Base-by-base conservation (phyloP, 2,113 vertebrate genomes). In the Sakesphorus luctuosus region DNA sequence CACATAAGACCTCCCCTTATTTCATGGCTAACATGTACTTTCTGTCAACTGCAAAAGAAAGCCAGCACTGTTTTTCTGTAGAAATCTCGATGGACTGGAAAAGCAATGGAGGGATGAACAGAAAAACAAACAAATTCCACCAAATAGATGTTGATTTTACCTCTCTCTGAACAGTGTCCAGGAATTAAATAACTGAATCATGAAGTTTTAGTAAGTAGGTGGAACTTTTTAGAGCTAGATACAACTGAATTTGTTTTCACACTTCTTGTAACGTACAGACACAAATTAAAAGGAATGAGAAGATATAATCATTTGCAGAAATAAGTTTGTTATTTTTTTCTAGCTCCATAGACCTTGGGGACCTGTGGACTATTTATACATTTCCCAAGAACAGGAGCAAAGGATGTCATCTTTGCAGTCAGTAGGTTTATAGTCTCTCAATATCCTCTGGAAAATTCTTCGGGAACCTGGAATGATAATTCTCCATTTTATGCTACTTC, bases 111-210 rank as follows among this genome's bases (percentile, higher is more conserved):
- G 35, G 46, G 84, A 91, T 96, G 75, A 96, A 86, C 84, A 95
- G 87, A 88, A 96, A 96, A 93, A 55, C 75, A 93, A 96, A 94
- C 58, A 84, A 91, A 90, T 91, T 90, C 85, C 46, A 55, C 16
- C 14, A 92, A 86, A 63, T 75, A 68, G 47, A 88, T 91, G 82
- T 88, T 95, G 84, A 85, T 90, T 94, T 93, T 93, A 71, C 33
- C 46, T 94, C 82, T 71, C 33, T 88, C 67, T 86, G 84, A 93
- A 91, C 53, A 69, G 29, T 23, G 46, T 73, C 78, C 78, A 94
- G 63, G 23, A 91, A 87, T 85, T 76, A 91, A 89, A 85, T 79
- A 90, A 94, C 26, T 73, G 49, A 95, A 72, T 20, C 26, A 35
- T 55, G 31, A 91, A 40, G 38, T 73, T 93, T 67, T 2, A 74